These are phyloP conservation scores for Caenorhabditis sp. DNA, from an alignment of 2,888 invertebrate species.

Conservation along the genomic window DNA sequence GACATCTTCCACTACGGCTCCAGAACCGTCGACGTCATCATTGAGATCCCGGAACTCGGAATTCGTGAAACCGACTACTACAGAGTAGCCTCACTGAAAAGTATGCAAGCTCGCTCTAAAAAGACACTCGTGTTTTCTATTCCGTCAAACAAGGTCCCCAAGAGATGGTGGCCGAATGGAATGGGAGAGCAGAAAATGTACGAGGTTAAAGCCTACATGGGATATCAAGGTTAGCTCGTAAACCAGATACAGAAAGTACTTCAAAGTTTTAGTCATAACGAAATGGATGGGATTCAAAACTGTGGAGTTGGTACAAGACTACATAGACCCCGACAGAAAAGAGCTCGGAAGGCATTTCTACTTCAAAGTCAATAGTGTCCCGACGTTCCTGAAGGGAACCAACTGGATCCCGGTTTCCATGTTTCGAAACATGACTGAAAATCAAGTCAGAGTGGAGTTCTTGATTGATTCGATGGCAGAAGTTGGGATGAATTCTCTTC, in stretches of 20 bases:
- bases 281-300: conserved; percentile 90
- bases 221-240: conserved; percentile 28
- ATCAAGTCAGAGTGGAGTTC: conserved; percentile 65
- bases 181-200: conserved; percentile 91
- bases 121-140: conserved; percentile 15
- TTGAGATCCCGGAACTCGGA: conserved; percentile 43
- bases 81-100: conserved; percentile 20
- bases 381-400: conserved; percentile 91
- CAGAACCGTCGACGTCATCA: conserved; percentile 21
- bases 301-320: conserved; percentile 87
- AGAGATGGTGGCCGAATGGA: conserved; percentile 97
- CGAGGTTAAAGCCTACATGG: conserved; percentile 71
- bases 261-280: conserved; percentile 23
- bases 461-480: conserved; percentile 72
- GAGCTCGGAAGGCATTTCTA: conserved; percentile 88
- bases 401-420: conserved; percentile 81
- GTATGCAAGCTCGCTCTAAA: conserved; percentile 23
- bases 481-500: conserved; percentile 90
- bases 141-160: conserved; percentile 81
- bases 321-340: conserved; percentile 63
- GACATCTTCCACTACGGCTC: conserved; percentile 44
- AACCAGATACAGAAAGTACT: background rate
- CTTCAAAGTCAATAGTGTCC: conserved; percentile 91
- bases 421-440: conserved; percentile 70
- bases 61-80: conserved; percentile 30